These are phyloP conservation scores for Chondrilla cf. caribensis DNA, from an alignment of 37 sponge, comb jelly and placozoan genomes.

Conservation along the genomic window DNA sequence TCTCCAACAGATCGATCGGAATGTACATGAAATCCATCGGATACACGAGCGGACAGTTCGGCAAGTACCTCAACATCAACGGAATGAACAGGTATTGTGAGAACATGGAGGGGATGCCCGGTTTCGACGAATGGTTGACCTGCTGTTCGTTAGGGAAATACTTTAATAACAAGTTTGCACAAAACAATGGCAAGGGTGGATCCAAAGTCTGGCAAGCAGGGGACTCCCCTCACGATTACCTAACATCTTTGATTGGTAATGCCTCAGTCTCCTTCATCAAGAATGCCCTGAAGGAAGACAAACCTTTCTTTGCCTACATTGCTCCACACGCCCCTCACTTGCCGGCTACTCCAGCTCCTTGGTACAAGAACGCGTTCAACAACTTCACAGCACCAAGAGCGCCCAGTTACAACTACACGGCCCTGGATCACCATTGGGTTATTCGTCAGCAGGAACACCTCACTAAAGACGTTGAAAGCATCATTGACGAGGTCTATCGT, in stretches of 20 bases:
- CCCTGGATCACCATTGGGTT: conserved; percentile 63
- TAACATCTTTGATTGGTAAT: conserved; percentile 75
- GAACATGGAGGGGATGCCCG: conserved; percentile 29
- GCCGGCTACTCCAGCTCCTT: conserved; percentile 81
- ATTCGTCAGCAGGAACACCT: conserved; percentile 50
- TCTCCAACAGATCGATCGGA: conserved; percentile 40
- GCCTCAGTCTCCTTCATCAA: conserved; percentile 41
- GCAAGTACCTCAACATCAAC: conserved; percentile 50
- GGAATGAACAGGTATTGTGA: conserved; percentile 43
- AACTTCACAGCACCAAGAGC: conserved; percentile 60
- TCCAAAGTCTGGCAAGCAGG: conserved; percentile 31
- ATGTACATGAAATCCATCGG: conserved; percentile 46
- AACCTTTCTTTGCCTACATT: conserved; percentile 75
- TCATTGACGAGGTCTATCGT: conserved; percentile 52
- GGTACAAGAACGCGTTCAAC: conserved; percentile 53
- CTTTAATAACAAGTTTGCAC: conserved; percentile 45
- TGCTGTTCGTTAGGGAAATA: conserved; percentile 62
- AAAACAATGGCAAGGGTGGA: neutral
- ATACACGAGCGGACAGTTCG: conserved; percentile 71
- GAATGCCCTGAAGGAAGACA: conserved; percentile 18
- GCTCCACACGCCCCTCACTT: conserved; percentile 81
- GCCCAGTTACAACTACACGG: conserved; percentile 66
- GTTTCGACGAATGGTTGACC: conserved; percentile 48
- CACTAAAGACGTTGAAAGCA: conserved; percentile 2
- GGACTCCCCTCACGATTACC: conserved; percentile 40